Evolutionary conservation across 2,888 invertebrate genomes (phyloP), one percentile per base, ranked within the genome.

Genomic region (Kryphioiulus occultus): DNA sequence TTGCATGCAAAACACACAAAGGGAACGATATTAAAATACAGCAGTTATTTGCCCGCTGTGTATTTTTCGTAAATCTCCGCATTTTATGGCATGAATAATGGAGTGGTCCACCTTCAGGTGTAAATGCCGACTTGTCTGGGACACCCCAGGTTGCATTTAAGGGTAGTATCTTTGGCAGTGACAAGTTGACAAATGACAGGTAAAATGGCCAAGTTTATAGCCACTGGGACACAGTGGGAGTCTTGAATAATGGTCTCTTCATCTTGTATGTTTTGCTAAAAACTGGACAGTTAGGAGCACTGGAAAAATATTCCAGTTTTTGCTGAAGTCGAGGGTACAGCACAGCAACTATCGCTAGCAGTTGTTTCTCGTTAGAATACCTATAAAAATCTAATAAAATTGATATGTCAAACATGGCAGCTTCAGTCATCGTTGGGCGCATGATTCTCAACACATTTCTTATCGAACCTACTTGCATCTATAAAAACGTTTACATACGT

Each of bases 131-230:
- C 59, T 19, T n/a, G 59, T 59, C 59, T 59, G 59, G n/a, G 59
- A 59, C 59, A 59, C 59, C 59, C 59, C 59, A 53, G 53, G 53
- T 53, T 53, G 53, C 53, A 53, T 53, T 53, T 53, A 53, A 12
- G 7, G 59, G 59, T 59, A 59, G 59, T n/a, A n/a, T 59, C 59
- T 59, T 59, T 59, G 19, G 59, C 83, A 35, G 15, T 83, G 83
- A 83, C 83, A 83, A 83, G 30, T 30, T 83, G 83, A 83, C 83
- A 83, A 83, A 83, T 83, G 83, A 83, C 83, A 83, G 39, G 30
- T 30, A 39, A 32, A 83, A 83, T 17, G 83, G 32, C 22, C 3
- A 83, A 83, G 39, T 83, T 83, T 83, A 83, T 83, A 32, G 39
- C 83, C 83, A 35, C 0, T 83, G 15, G 32, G 32, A 83, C 39